Base-by-base conservation (phyloP, 1,140 invertebrate genomes). In the Pararge aegeria region DNA sequence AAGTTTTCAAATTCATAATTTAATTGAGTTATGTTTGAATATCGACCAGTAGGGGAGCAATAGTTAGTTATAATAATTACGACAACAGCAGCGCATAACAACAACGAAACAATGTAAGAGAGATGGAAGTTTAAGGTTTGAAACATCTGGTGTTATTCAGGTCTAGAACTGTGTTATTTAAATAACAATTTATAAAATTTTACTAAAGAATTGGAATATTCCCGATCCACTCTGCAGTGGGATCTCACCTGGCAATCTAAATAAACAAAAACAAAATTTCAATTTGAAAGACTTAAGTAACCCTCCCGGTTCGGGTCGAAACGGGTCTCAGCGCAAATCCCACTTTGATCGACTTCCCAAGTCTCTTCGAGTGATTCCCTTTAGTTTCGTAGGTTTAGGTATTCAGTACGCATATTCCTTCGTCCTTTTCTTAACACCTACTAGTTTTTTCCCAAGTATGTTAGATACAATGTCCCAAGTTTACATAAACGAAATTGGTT, bases 311-410 rank as follows among this genome's bases (percentile, higher is more conserved):
- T 61, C 64, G 61, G 67, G 66, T 57, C 61, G 67, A 66, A 72
- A 68, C 64, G 73, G 72, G 66, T 78, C 72, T 79, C 67, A 73
- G 58, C 68, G 69, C 70, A 85, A 81, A 85, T 85, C 82, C 82
- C 73, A 73, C 71, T 85, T 83, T 81, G 82, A 85, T 85, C 82
- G 82, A 85, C 78, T 83, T 82, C 75, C 67, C 58, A 72, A 80
- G 77, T 76, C 69, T 69, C 61, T 63, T 72, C 66, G 69, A 74
- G 66, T 75, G 72, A 74, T 73, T 72, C 72, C 65, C 61, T 74
- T 65, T 75, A 77, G 74, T 79, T 75, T 68, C 73, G 63, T 68
- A 68, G 70, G 60, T 73, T 71, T 73, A 71, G 66, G 62, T 56
- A 73, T 78, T 71, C 70, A 64, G 66, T 49, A 63, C 66, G 55